phyloP scores from a whole-genome alignment of 1,140 invertebrate species.

The Heliconius hermathena region DNA sequence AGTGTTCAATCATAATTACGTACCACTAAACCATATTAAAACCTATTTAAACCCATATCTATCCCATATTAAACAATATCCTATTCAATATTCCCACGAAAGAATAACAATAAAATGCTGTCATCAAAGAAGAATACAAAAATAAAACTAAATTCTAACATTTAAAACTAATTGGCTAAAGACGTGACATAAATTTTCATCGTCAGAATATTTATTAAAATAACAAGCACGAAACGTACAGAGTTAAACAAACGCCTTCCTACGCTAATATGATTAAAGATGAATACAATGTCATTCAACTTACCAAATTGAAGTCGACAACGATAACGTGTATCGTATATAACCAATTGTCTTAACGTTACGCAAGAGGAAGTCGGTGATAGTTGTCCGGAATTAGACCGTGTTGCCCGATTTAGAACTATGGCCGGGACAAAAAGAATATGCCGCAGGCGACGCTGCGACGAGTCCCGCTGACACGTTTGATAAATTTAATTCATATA shows the following conservation, averaged over 20 bases:
- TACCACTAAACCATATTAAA: too few relatives aligned
- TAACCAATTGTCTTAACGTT: constrained; percentile 48
- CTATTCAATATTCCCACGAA: too few relatives aligned
- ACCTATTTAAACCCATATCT: too few relatives aligned
- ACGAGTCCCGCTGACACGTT: constrained; percentile 25
- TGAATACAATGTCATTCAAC: constrained; percentile 40
- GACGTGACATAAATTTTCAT: constrained; percentile 2
- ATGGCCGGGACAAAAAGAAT: constrained; percentile 67
- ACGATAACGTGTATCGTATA: constrained; percentile 35
- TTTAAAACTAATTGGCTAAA: neutral
- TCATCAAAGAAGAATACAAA: neutral
- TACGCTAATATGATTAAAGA: constrained; percentile 11
- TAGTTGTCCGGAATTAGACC: constrained; percentile 58
- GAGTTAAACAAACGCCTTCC: neutral
- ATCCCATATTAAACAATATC: too few relatives aligned
- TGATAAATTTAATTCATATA: neutral
- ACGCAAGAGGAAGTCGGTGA: constrained; percentile 45
- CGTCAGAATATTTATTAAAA: constrained; percentile 5
- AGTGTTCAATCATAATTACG: too few relatives aligned
- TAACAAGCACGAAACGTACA: neutral
- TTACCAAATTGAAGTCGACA: constrained; percentile 34
- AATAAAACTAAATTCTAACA: neutral
- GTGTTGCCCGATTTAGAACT: constrained; percentile 67
- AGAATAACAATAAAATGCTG: too few relatives aligned
- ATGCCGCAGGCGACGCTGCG: constrained; percentile 40